A percentile compares a stretch with the other conserved stretches of the same genome.
Conservation (phyloP, 2,113 vertebrate genomes). For the pig (Sus scrofa) region T2T-Sscrofa CM000816.6:24993001-24993500, state of each 20-base stretch:
- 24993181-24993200: neutral
- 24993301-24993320: neutral
- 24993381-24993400: neutral
- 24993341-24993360: neutral
- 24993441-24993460: neutral
- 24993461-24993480: neutral
- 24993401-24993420: neutral
- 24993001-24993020: neutral
- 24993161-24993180: neutral
- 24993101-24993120: neutral
- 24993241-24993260: neutral
- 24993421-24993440: neutral
- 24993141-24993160: neutral
- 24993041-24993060: neutral
- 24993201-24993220: neutral
- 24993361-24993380: neutral
- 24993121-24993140: neutral
- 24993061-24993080: neutral
- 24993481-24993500: neutral
- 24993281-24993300: neutral
- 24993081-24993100: neutral
- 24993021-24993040: neutral
- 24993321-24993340: neutral
- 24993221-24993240: neutral
- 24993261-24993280: neutral